Percentiles rank a stretch among this genome's conserved stretches.
These are phyloP conservation scores for Nemapogon koenigi DNA, from an alignment of 2,888 invertebrate species.

Conservation along the genomic window DNA sequence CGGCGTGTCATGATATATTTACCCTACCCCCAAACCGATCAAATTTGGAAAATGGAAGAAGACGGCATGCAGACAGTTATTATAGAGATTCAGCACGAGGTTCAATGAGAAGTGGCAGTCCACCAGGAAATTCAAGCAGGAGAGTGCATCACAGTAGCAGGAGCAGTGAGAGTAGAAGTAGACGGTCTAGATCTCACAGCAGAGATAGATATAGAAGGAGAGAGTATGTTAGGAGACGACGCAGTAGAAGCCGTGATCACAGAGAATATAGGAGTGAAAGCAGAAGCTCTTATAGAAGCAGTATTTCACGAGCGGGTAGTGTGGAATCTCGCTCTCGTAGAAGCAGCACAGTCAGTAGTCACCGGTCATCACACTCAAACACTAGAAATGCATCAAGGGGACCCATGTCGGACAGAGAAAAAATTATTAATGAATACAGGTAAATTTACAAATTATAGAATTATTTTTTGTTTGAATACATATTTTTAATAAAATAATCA, in stretches of 20 bases:
- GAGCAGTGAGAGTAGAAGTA: conserved; percentile 20
- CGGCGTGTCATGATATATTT: no score
- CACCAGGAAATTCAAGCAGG: conserved; percentile 15
- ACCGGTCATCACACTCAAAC: conserved; percentile 22
- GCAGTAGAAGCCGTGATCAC: background rate
- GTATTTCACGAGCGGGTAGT: background rate
- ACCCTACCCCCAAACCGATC: no score
- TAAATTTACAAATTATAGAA: no score
- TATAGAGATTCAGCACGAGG: no score
- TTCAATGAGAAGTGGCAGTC: no score
- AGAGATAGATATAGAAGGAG: conserved; percentile 16
- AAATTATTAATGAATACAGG: conserved; percentile 52
- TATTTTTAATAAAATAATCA: no score
- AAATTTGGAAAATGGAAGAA: no score
- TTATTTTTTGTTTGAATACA: no score
- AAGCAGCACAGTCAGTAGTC: no score
- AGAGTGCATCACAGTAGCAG: conserved; percentile 21
- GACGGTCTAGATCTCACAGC: conserved; percentile 21
- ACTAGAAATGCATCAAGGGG: conserved; percentile 25
- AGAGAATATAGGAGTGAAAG: conserved; percentile 1
- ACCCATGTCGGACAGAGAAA: conserved; percentile 46
- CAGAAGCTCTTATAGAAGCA: background rate
- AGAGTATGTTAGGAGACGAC: background rate
- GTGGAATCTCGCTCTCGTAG: no score
- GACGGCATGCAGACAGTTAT: no score